Evolutionary conservation across 2,797 vertebrate genomes (phyloP), one percentile per base, ranked within the genome.

Genomic region (Argentina silus): DNA sequence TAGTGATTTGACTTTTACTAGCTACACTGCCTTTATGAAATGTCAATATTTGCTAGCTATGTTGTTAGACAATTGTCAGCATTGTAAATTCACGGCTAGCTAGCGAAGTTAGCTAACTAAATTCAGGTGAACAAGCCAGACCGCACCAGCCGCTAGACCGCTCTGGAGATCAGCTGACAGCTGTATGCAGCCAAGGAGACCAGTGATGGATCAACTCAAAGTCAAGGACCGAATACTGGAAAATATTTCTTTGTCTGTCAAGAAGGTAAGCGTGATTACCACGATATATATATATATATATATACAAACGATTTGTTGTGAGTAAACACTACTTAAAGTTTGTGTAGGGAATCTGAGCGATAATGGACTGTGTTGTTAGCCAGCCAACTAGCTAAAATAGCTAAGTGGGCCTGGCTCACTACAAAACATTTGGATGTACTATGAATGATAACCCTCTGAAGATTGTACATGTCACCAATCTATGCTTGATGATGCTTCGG

Each of bases 171-270:
- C 93, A 93, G 91, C 93, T 94, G 93, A 94, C 90, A 79, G 87
- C 48, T 75, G 87, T 45, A 14, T 72, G 82, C 82, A 82, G 86
- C 86, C 83, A 72, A 81, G 57, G 79, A 85, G 74, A 84, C 74
- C 79, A 87, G 93, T 83, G 90, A 98, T 98, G 97, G 96, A 97
- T 92, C 95, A 95, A 75, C 94, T 95, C 53, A 96, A 97, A 95
- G 96, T 97, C 78, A 98, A 97, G 92, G 97, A 98, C 90, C 94
- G 97, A 80, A 99, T 99, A 87, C 83, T 99, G 88, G 96, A 98
- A 92, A 99, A 99, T 91, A 96, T 98, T 85, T 97, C 96, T 6
- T 83, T 97, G 73, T 97, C 97, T 19, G 97, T 98, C 44, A 98
- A 98, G 89, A 98, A 99, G 6, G 51, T 53, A 17, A 53, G n/a